A percentile compares a stretch with the other conserved stretches of the same genome.
These are phyloP conservation scores for Tubulanus polymorphus DNA, from an alignment of 2,888 invertebrate genomes.

Conservation along the genomic window DNA sequence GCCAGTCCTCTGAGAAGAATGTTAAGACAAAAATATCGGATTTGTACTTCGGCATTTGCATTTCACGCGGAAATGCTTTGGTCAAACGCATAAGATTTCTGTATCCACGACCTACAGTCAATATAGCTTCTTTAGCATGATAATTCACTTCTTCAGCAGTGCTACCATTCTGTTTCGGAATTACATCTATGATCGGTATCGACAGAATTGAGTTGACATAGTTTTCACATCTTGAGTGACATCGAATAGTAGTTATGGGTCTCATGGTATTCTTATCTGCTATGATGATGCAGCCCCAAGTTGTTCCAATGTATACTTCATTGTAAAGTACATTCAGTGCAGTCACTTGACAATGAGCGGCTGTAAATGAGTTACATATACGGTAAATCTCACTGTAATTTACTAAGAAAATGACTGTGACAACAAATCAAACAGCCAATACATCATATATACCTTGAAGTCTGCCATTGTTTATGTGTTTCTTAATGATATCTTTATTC, in stretches of 20 bases:
- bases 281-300: constrained; percentile 90
- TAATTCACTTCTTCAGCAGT: neutral
- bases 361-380: no score
- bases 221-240: constrained; percentile 35
- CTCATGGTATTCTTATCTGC: constrained; percentile 75
- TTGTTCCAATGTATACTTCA: constrained; percentile 81
- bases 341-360: constrained; percentile 62
- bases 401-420: no score
- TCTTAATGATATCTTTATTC: no score
- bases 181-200: constrained; percentile 9
- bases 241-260: constrained; percentile 84
- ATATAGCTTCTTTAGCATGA: neutral
- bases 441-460: no score
- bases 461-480: no score
- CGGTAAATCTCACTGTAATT: no score
- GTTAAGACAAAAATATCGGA: no score
- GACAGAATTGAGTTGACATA: constrained; percentile 35
- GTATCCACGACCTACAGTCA: neutral
- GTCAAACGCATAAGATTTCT: neutral
- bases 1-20: constrained; percentile 36
- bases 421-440: no score
- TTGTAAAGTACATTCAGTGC: constrained; percentile 62
- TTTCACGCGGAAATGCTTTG: neutral
- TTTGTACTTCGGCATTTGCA: neutral
- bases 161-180: neutral